Base-by-base conservation (phyloP, 2,888 invertebrate genomes). In the Sussaba pulchella region DNA sequence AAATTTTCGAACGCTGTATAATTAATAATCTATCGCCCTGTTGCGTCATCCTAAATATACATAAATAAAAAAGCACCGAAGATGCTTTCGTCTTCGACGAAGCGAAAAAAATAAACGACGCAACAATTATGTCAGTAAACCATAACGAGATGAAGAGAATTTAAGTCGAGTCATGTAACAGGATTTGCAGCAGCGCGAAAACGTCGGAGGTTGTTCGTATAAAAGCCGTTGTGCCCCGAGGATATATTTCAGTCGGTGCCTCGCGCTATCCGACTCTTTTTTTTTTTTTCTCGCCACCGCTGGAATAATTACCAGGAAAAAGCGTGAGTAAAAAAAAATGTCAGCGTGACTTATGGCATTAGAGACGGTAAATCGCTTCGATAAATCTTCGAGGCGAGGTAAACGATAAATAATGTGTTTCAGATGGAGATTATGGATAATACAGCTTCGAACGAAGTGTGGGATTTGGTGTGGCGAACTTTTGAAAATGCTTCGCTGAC, bases 401-500 rank as follows among this genome's bases (percentile, higher is more conserved):
- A 54, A 43, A 12, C 8, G 6, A 43, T 1, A 21, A 41, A 14
- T 19, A 3, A 26, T n/a, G 2, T 0, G 26, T 74, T 78, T 17
- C 41, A 73, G 79, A 84, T 83, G 80, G 69, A 81, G 59, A 57
- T 19, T 41, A 47, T 50, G 43, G 63, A 52, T 61, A 69, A n/a
- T 4, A 24, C 14, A 19, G 26, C 67, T 6, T 75, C 80, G 14
- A 78, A 36, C 47, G 77, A 82, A 39, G 24, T 80, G 21, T 82
- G 84, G 84, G 45, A 75, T 24, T 47, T 82, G 19, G 31, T 85
- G 67, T 85, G 82, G 83, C 67, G 73, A 69, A 85, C 81, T 26
- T 80, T 85, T 19, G 81, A 79, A 31, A 85, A 85, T 43, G 70
- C 74, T 54, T 85, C 83, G n/a, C 70, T 83, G n/a, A 83, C 78